Base-by-base conservation (phyloP, 2,888 invertebrate species). In the Erannis defoliaria region DNA sequence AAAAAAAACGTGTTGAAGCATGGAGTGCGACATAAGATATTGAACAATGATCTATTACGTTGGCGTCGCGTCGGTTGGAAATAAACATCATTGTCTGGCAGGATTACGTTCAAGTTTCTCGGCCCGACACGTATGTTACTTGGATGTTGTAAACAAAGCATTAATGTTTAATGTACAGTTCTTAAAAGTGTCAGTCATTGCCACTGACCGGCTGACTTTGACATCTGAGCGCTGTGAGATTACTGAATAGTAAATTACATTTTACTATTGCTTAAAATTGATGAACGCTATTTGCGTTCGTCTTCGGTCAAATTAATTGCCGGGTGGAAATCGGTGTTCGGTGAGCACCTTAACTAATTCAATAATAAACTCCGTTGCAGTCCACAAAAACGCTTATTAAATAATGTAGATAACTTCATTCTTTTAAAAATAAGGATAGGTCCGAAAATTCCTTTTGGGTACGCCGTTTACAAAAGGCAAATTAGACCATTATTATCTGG, bases 401-500 rank as follows among this genome's bases (percentile, higher is more conserved):
- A 4, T 26, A 26, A 26, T n/a, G n/a, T n/a, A n/a, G n/a, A n/a
- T n/a, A n/a, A n/a, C n/a, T n/a, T n/a, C n/a, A n/a, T n/a, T n/a
- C n/a, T n/a, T n/a, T n/a, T n/a, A n/a, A n/a, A n/a, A n/a, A n/a
- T n/a, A n/a, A n/a, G n/a, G n/a, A n/a, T n/a, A n/a, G n/a, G n/a
- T n/a, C n/a, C n/a, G n/a, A n/a, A n/a, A n/a, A n/a, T n/a, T n/a
- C n/a, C n/a, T n/a, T n/a, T n/a, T n/a, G n/a, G n/a, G n/a, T n/a
- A n/a, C n/a, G n/a, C n/a, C n/a, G n/a, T n/a, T n/a, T n/a, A n/a
- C n/a, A n/a, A n/a, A n/a, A n/a, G n/a, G n/a, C n/a, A n/a, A n/a
- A n/a, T n/a, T 45, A n/a, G 5, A 14, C 3, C 14, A 35, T 14
- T 35, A 23, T 82, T 81, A 85, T 84, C 78, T 73, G 76, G 81